Evolutionary conservation across 2,113 vertebrate species (phyloP), one percentile per base, ranked within the genome.

Genomic region (Pelusios castaneus): DNA sequence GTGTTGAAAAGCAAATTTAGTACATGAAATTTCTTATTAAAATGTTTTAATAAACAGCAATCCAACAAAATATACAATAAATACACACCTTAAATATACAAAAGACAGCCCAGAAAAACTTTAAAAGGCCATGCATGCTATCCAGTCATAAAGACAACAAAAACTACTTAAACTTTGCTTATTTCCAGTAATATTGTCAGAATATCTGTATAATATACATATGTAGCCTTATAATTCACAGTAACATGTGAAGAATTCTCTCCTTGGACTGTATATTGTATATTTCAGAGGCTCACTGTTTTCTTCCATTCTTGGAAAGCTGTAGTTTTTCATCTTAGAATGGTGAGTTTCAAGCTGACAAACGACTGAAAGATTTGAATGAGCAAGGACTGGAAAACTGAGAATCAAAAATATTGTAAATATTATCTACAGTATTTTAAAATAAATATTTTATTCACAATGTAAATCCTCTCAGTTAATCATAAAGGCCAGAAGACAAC

Each of bases 401-500:
- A 70, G 14, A 73, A 6, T 94, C 25, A 88, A 94, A n/a, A 89
- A 84, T 5, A 8, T 47, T 47, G 47, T 47, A 47, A 47, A 47
- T 47, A 47, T 47, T 47, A n/a, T n/a, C n/a, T 10, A 47, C 47
- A 47, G 47, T 47, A 47, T 47, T 47, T 47, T 47, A 47, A 47
- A 47, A 8, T 67, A 60, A 94, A 75, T 47, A 84, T 86, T 95
- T 97, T 67, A 92, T n/a, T n/a, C 88, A 80, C 70, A 92, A 45
- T 79, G 85, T 89, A 80, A 97, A 93, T 84, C 13, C 85, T 22
- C 83, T 89, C 84, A 45, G 87, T 95, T 96, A 93, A 95, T 96
- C 87, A 89, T 43, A 95, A 89, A 96, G 78, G 89, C 83, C 89
- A 96, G 67, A 96, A 16, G 94, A 93, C 86, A 97, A 89, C 70